Evolutionary conservation across 2,113 vertebrate species (phyloP), one percentile per base, ranked within the genome.

Genomic region (Zosterops lateralis): DNA sequence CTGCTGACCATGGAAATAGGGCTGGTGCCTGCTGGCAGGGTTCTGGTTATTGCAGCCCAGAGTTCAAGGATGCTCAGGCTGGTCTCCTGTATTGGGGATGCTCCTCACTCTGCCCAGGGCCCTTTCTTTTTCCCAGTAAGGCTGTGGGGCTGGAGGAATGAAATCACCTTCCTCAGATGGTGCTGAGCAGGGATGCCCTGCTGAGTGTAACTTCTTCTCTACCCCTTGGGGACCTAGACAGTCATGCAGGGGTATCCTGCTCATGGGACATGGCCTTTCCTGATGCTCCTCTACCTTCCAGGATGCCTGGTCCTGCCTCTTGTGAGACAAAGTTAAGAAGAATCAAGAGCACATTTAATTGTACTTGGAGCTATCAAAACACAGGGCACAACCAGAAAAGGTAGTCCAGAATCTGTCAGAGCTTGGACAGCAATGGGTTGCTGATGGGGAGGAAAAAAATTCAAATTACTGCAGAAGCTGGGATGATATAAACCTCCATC

Each of bases 221-320:
- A 31, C 28, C 19, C 3, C 1, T 0, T 42, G 32, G 14, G 34
- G 32, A 20, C 14, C 10, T 15, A 8, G 12, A 34, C 14, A 40
- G 25, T 17, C 58, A 12, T 1, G 25, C 32, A 60, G 31, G 5
- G 3, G 3, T 40, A 6, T 56, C 34, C 18, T 87, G 7, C 21
- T 47, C 6, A 13, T 4, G 34, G 36, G 26, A 34, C 26, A 14
- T 6, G 25, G 34, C 25, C 48, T 82, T 67, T 47, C 17, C 38
- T 54, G n/a, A 12, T n/a, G 45, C 42, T 72, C 9, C 29, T 82
- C 71, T 17, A 1, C 45, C 61, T 75, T 66, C 42, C 42, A 45
- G 50, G 28, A 36, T 4, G 3, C 17, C 18, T 4, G 12, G 8
- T 44, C 18, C 48, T 44, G 57, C 24, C 50, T 65, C 7, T 8